Base-by-base conservation (phyloP, 2,797 vertebrate species). In the Pantherophis alleghaniensis region DNA sequence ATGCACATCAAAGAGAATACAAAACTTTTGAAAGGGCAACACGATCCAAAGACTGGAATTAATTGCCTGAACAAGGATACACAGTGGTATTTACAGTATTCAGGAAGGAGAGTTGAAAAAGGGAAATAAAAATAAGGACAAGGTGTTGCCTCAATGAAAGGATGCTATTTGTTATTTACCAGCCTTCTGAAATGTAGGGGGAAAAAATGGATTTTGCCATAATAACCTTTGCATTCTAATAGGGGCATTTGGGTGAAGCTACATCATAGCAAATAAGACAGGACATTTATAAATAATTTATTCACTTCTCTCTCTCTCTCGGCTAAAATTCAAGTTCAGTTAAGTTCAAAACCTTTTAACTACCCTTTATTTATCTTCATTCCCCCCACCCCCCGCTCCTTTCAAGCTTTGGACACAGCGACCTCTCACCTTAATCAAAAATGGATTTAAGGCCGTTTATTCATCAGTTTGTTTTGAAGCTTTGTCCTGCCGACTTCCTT, bases 141-240 rank as follows among this genome's bases (percentile, higher is more conserved):
- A 95, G 9, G 10, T 88, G 53, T 87, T 69, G 10, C 53, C 96
- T 96, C 95, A 96, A 88, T 96, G 22, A 89, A 53, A 91, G 92
- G 95, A 96, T 96, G 91, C 93, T 95, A 95, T 97, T 96, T 87
- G 6, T 86, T 95, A 94, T 92, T 96, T 95, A 92, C 91, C 95
- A 92, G 18, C 13, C 28, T 93, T 89, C 93, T 94, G 91, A 94
- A 97, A 96, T 37, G 92, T 89, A 94, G 92, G 92, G 88, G 93
- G n/a, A 91, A 83, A 83, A n/a, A 90, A 79, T 74, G 47, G 91
- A 94, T 97, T 96, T 96, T 97, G 94, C 96, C 93, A 94, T 96
- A 96, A 96, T 95, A 97, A 96, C 95, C 96, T 95, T 94, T 93
- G 69, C 91, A 94, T 97, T 95, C 92, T 93, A 94, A 93, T 95